Evolutionary conservation across 1,140 invertebrate genomes (phyloP).

Genomic region (Gonatopus flavifemur): DNA sequence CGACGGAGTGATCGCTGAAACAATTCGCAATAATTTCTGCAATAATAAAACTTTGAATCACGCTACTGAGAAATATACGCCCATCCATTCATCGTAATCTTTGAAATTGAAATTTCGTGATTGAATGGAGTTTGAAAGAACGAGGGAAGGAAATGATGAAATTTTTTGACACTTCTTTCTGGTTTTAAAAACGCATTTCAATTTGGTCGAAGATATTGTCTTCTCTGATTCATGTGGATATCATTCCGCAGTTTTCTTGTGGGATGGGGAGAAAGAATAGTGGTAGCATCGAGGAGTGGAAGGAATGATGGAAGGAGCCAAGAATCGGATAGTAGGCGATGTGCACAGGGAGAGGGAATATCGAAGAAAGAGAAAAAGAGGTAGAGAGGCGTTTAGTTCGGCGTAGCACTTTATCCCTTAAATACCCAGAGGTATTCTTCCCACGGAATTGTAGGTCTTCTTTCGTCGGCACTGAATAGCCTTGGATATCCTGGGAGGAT

Average conservation of each 20-base stretch:
- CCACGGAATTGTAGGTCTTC: constrained; percentile 33
- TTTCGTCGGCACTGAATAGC: constrained; percentile 23
- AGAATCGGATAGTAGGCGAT: neutral
- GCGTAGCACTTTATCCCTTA: constrained; percentile 35
- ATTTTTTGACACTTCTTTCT: no score
- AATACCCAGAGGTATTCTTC: constrained; percentile 43
- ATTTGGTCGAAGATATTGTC: constrained; percentile 26
- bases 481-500: constrained; percentile 32
- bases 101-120: neutral
- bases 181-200: constrained; percentile 33
- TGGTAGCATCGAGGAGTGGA: neutral
- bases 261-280: constrained; percentile 7
- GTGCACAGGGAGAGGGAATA: constrained; percentile 7
- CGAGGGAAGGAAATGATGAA: neutral
- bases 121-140: neutral
- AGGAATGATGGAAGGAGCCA: neutral
- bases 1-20: no score
- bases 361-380: neutral
- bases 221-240: constrained; percentile 32
- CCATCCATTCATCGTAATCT: no score
- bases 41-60: no score
- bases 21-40: no score
- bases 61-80: no score
- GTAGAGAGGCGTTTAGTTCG: constrained; percentile 31
- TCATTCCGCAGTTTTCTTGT: constrained; percentile 3